Base-by-base conservation (phyloP, 2,888 invertebrate species). In the Pterostichus niger region DNA sequence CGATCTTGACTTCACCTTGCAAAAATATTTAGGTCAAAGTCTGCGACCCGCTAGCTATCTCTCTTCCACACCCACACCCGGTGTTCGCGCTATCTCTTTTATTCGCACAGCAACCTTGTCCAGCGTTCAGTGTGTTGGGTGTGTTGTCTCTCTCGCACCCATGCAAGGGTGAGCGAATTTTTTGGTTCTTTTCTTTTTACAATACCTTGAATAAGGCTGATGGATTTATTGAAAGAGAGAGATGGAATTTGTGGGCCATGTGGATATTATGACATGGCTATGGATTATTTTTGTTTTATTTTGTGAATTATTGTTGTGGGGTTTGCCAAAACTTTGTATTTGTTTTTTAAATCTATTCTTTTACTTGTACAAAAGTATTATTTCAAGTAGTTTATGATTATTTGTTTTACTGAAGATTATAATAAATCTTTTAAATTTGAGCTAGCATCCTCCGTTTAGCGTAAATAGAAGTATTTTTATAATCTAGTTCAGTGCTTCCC, bases 11-110 rank as follows among this genome's bases (percentile, higher is more conserved):
- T 79, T 79, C 64, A 79, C 79, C 79, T 79, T 79, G 79, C 64
- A 79, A 79, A 79, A 79, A 79, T 79, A 79, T 79, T 79, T 79
- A 56, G 79, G 79, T 79, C 79, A 79, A 79, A 79, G 64, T 64
- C 76, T 79, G 61, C 79, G 79, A 79, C 79, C 79, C 59, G 35
- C n/a, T 40, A 40, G 40, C 61, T 64, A 40, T 79, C 54, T 56
- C 52, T 68, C 49, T 68, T 15, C 40, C 13, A 64, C 78, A 44
- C 33, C 33, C 77, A 77, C 35, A 13, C n/a, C n/a, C 64, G 7
- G 0, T 35, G 9, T n/a, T 61, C 4, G 10, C 7, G 13, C 61
- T 59, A 5, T 59, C 78, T 40, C 9, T 61, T 24, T 78, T 46
- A 6, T 15, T 9, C 64, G 5, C 64, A 64, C 17, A 11, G 64